Percentiles rank a stretch among this genome's conserved stretches.
These are phyloP conservation scores for Gracilinanus agilis DNA, from an alignment of 2,113 vertebrate genomes.

Conservation along the genomic window DNA sequence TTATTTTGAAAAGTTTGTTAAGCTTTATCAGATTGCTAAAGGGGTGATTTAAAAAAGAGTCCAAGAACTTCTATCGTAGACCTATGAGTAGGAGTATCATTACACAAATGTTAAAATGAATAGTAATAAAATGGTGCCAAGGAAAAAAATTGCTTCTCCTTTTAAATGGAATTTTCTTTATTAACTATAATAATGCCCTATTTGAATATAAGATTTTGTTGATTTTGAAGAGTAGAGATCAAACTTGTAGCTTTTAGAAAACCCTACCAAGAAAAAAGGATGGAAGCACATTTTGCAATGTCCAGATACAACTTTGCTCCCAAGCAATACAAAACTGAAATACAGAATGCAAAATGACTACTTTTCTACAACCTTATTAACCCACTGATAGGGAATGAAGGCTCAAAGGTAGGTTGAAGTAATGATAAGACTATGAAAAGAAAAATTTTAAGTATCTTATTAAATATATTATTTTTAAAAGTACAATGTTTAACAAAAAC, in stretches of 20 bases:
- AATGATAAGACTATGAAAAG: not conserved
- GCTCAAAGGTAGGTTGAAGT: not conserved
- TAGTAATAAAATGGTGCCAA: not conserved
- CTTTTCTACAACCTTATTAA: not conserved
- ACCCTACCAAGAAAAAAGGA: not conserved
- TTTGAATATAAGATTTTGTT: not conserved
- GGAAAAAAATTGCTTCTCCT: not conserved
- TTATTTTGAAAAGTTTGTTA: too few relatives aligned
- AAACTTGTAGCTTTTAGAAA: not conserved
- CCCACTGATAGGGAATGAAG: not conserved
- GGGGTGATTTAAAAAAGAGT: not conserved
- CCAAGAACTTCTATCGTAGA: not conserved
- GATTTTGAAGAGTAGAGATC: not conserved
- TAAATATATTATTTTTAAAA: too few relatives aligned
- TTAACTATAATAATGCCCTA: fast-evolving
- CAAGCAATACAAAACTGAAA: not conserved
- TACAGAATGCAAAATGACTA: not conserved
- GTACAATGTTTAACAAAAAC: not conserved
- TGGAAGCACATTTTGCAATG: not conserved
- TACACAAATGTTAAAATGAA: not conserved
- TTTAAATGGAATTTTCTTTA: not conserved
- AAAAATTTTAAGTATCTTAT: not conserved
- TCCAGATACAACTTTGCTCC: not conserved
- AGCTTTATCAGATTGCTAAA: too few relatives aligned
- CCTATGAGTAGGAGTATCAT: not conserved